A percentile compares a stretch with the other conserved stretches of the same genome.
These are phyloP conservation scores for Danio kyathit DNA, from an alignment of 2,797 vertebrate genomes.

Conservation along the genomic window DNA sequence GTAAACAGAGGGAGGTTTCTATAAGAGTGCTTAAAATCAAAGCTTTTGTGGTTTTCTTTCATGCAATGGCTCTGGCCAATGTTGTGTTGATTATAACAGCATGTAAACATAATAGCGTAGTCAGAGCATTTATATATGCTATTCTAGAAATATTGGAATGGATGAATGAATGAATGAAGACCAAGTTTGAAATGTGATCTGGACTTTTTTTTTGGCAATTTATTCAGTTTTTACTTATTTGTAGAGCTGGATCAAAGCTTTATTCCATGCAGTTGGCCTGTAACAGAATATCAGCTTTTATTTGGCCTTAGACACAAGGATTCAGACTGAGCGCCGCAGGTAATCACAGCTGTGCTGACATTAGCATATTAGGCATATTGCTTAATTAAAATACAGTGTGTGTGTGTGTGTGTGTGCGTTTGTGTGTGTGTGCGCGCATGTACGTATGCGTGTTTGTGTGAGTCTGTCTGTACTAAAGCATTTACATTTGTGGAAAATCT, in stretches of 20 bases:
- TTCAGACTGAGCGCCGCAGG: not conserved
- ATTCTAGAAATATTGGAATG: too few relatives aligned
- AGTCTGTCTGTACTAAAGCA: not conserved
- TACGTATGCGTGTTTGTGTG: not conserved
- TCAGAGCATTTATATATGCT: too few relatives aligned
- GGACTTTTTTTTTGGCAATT: too few relatives aligned
- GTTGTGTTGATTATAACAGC: too few relatives aligned
- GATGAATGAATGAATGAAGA: too few relatives aligned
- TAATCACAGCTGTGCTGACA: constrained; percentile 22
- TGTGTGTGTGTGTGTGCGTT: not conserved
- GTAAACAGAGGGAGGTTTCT: not conserved
- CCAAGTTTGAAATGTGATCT: too few relatives aligned
- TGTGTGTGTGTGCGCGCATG: not conserved
- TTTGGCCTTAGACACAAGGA: not conserved
- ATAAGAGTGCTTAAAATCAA: not conserved
- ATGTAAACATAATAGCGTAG: too few relatives aligned
- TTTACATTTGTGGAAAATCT: not conserved
- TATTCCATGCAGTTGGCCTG: not conserved
- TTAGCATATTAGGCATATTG: not conserved
- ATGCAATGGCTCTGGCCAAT: too few relatives aligned
- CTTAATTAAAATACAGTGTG: constrained; percentile 6
- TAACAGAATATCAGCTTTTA: not conserved
- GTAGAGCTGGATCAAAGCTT: not conserved
- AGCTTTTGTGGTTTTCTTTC: too few relatives aligned
- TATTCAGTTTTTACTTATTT: not conserved